A percentile compares a stretch with the other conserved stretches of the same genome.
Evolutionary conservation across 2,888 invertebrate genomes (phyloP).

Genomic region (Physocephala rufipes): DNA sequence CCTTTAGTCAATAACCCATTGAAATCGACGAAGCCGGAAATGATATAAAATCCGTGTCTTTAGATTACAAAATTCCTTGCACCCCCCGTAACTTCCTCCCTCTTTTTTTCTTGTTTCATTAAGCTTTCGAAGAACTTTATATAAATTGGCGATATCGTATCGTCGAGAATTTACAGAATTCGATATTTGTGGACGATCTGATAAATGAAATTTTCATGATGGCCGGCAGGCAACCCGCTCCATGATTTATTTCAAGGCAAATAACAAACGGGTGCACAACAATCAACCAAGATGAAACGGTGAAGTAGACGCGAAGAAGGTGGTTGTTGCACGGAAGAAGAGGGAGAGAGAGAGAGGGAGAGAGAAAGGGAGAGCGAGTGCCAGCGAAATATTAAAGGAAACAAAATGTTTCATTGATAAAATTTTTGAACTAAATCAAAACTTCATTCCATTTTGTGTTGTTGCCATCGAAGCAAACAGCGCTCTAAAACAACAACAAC

Average conservation of each 20-base stretch:
- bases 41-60: too few species aligned
- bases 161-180: not conserved
- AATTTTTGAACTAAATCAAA: slow-evolving; percentile 65
- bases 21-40: too few species aligned
- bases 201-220: slow-evolving; percentile 65
- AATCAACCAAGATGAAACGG: slow-evolving; percentile 37
- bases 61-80: too few species aligned
- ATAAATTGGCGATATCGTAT: slow-evolving; percentile 4
- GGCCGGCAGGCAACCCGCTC: slow-evolving; percentile 62
- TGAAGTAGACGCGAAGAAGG: slow-evolving; percentile 34
- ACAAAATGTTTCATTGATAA: slow-evolving; percentile 61
- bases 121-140: not conserved
- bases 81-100: too few species aligned
- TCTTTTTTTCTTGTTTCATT: not conserved
- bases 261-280: slow-evolving; percentile 36
- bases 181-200: slow-evolving; percentile 13
- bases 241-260: slow-evolving; percentile 60
- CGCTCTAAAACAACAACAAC: slow-evolving; percentile 6
- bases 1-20: too few species aligned
- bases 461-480: slow-evolving; percentile 25
- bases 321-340: slow-evolving; percentile 2
- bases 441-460: slow-evolving; percentile 60
- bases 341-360: slow-evolving; percentile 15
- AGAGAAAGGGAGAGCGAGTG: not conserved
- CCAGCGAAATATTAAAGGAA: slow-evolving; percentile 31